phyloP scores from a whole-genome alignment of 2,797 vertebrate species.

The Morelia viridis region DNA sequence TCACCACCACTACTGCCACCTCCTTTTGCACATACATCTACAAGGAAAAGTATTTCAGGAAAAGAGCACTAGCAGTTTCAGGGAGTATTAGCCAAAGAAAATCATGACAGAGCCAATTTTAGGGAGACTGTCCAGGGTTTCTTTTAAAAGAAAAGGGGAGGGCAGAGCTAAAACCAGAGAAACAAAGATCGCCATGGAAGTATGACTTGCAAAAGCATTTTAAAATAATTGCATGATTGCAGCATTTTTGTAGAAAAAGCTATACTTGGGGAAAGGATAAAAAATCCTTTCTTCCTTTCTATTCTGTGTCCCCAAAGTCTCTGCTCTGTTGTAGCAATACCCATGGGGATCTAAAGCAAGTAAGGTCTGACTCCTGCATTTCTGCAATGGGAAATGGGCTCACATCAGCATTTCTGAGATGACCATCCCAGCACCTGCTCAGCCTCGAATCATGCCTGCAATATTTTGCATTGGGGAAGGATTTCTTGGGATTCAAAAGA shows the following conservation, averaged over 20 bases:
- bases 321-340: neutral
- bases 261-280: neutral
- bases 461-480: neutral
- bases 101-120: conserved; percentile 63
- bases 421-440: neutral
- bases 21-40: conserved; percentile 67
- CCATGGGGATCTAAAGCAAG: neutral
- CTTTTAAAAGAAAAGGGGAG: conserved; percentile 5
- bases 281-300: neutral
- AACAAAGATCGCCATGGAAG: conserved; percentile 48
- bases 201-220: conserved; percentile 54
- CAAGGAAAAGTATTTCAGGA: conserved; percentile 70
- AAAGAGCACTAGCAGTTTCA: conserved; percentile 73
- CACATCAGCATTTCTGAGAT: neutral
- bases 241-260: conserved; percentile 4
- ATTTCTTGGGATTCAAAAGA: neutral
- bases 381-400: neutral
- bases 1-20: neutral
- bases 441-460: neutral
- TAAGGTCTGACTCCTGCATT: neutral
- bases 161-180: conserved; percentile 35
- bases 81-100: conserved; percentile 64
- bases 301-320: neutral
- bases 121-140: conserved; percentile 47
- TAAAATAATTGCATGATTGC: neutral